Conservation (phyloP, 2,888 invertebrate genomes). For the Tanytarsus gracilentus region DNA sequence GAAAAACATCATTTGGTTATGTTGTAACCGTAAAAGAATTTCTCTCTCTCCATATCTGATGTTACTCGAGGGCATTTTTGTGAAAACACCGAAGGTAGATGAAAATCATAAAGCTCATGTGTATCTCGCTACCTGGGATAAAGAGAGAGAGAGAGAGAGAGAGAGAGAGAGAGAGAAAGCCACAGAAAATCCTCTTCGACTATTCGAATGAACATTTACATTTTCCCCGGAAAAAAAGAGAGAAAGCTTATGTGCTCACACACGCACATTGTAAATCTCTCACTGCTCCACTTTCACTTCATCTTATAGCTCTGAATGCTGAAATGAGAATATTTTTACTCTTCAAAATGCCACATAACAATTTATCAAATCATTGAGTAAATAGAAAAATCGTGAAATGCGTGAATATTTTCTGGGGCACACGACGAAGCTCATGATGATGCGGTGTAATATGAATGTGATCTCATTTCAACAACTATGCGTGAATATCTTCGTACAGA, state of each 20-base stretch:
- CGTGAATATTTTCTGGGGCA: not conserved
- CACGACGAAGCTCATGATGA: not conserved
- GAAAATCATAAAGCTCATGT: no score
- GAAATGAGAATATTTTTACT: not conserved
- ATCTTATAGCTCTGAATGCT: not conserved
- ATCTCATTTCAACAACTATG: not conserved
- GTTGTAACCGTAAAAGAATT: not conserved
- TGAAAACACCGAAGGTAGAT: no score
- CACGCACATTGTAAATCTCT: not conserved
- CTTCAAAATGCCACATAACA: slow-evolving; percentile 6
- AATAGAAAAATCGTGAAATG: not conserved
- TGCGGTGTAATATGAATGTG: not conserved
- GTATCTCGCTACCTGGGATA: not conserved
- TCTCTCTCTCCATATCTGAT: no score
- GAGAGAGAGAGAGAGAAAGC: not conserved
- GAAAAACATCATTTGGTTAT: slow-evolving; percentile 1
- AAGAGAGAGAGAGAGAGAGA: not conserved
- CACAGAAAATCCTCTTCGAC: slow-evolving; percentile 4
- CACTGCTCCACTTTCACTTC: not conserved
- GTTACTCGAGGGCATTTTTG: no score
- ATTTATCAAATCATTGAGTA: slow-evolving; percentile 21
- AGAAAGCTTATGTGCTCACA: not conserved
- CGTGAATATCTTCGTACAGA: not conserved
- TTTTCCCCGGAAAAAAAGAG: no score
- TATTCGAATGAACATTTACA: not conserved